A percentile compares a stretch with the other conserved stretches of the same genome.
Conservation (phyloP, 2,888 invertebrate genomes). For the Bursaphelenchus okinawaensis region DNA sequence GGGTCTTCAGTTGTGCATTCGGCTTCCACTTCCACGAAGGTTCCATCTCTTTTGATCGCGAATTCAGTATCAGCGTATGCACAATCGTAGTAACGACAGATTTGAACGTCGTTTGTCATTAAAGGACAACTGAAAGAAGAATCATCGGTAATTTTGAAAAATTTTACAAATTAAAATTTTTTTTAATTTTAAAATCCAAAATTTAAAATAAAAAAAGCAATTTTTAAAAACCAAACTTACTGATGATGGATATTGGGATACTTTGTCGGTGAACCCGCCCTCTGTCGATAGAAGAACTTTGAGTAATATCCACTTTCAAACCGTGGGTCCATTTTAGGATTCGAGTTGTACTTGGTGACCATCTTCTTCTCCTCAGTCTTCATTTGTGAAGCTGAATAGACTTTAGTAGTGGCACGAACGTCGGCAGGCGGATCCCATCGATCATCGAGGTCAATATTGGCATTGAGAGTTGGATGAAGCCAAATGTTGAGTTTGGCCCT, state of each 20-base stretch:
- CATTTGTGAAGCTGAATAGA: neutral
- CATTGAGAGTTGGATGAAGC: neutral
- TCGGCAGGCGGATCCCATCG: neutral
- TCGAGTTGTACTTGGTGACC: neutral
- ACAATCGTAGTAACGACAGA: neutral
- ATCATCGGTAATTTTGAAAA: neutral
- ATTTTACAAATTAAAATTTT: neutral
- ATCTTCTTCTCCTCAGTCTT: neutral
- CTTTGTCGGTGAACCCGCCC: slow-evolving; percentile 33
- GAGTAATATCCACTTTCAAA: slow-evolving; percentile 28
- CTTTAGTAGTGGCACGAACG: neutral
- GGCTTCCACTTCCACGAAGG: neutral
- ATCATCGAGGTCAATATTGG: neutral
- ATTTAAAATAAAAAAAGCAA: neutral
- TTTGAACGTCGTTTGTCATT: neutral
- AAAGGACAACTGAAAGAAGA: neutral
- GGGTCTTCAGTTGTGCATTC: neutral
- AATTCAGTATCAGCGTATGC: neutral
- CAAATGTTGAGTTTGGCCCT: neutral
- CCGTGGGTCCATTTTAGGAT: slow-evolving; percentile 19
- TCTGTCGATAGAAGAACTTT: slow-evolving; percentile 43
- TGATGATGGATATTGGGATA: slow-evolving; percentile 35
- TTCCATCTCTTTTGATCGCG: neutral
- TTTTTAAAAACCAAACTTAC: slow-evolving; percentile 20
- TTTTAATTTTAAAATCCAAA: neutral